These are phyloP conservation scores for Megaceryle maxima DNA, from an alignment of 2,113 vertebrate species.

Conservation along the genomic window DNA sequence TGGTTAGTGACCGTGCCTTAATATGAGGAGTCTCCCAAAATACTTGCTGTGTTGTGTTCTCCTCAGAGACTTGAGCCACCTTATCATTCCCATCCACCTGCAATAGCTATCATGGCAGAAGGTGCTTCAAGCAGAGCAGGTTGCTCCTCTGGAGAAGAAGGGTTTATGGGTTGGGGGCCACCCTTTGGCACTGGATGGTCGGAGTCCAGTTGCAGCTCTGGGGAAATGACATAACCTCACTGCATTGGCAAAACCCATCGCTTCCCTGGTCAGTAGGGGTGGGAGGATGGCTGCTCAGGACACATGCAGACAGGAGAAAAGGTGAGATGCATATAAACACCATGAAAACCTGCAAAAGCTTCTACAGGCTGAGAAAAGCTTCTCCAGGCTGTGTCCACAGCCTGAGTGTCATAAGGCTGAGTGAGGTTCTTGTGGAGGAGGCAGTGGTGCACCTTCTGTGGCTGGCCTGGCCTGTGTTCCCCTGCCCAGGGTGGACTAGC, in stretches of 20 bases:
- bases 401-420: neutral
- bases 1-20: neutral
- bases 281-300: neutral
- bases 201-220: neutral
- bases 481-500: no score
- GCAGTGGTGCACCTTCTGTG: no score
- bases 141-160: neutral
- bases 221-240: neutral
- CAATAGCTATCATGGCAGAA: neutral
- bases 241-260: rapidly evolving
- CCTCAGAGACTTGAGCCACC: neutral
- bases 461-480: no score
- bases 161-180: neutral
- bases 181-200: neutral
- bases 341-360: neutral
- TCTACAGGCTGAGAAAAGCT: neutral
- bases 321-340: neutral
- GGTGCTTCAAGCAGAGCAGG: neutral
- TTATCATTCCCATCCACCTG: no score
- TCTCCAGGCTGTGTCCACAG: neutral
- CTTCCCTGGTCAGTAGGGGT: neutral
- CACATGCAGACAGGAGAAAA: neutral
- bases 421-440: rapidly evolving
- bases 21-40: neutral
- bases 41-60: neutral